These are phyloP conservation scores for Anas platyrhynchos DNA, from an alignment of 2,113 vertebrate species.

Conservation along the genomic window DNA sequence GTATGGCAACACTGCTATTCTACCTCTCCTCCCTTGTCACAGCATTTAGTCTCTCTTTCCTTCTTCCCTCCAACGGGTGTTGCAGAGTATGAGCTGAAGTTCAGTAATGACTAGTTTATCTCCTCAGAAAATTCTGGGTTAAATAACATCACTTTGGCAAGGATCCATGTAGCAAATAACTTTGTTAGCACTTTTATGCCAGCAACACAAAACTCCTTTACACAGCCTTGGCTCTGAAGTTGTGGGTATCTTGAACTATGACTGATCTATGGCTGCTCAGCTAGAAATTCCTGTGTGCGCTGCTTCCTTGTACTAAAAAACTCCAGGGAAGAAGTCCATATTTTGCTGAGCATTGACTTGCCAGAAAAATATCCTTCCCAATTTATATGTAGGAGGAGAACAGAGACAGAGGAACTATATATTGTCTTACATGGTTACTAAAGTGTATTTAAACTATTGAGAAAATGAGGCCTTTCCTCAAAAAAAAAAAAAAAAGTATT, in stretches of 20 bases:
- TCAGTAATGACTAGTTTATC: neutral
- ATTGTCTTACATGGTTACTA: neutral
- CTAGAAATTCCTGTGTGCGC: neutral
- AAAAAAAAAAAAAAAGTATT: neutral
- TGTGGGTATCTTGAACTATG: neutral
- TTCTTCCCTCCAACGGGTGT: neutral
- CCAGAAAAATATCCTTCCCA: neutral
- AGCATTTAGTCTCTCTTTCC: neutral
- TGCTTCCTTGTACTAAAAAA: neutral
- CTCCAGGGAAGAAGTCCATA: neutral
- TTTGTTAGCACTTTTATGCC: neutral
- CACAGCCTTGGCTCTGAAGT: neutral
- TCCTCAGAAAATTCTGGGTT: neutral
- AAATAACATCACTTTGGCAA: neutral
- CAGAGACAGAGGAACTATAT: neutral
- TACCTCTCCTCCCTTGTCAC: neutral
- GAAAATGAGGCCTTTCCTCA: constrained; percentile 48
- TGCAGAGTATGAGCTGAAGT: neutral
- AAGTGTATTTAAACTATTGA: constrained; percentile 17
- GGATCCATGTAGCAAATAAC: neutral
- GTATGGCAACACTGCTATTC: neutral
- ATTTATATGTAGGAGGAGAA: neutral
- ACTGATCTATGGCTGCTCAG: neutral
- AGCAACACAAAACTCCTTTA: neutral
- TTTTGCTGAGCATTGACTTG: neutral